phyloP scores from a whole-genome alignment of 1,140 invertebrate genomes.

The Tetramorium simillimum region DNA sequence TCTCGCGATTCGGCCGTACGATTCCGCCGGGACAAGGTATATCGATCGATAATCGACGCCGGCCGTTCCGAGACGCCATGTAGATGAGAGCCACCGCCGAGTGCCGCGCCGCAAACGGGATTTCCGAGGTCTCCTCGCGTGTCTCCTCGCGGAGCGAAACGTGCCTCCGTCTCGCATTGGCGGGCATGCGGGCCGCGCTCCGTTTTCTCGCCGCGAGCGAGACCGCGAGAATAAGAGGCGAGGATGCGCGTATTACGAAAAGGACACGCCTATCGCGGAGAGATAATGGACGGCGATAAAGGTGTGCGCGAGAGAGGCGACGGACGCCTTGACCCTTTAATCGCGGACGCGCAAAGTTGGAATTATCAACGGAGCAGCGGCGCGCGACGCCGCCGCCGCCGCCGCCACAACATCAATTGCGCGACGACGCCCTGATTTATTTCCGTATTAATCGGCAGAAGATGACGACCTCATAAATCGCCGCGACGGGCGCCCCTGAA shows the following conservation, averaged over 20 bases:
- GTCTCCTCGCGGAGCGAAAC: slow-evolving; percentile 51
- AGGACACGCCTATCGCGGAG: slow-evolving; percentile 15
- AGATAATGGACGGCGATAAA: slow-evolving; percentile 19
- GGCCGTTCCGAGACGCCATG: not conserved
- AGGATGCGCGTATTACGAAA: slow-evolving; percentile 46
- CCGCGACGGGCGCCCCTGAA: not conserved
- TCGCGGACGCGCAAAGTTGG: not conserved
- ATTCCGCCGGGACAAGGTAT: not conserved
- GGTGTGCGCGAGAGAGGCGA: not conserved
- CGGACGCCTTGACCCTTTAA: slow-evolving; percentile 14
- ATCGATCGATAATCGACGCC: not conserved
- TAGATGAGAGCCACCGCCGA: not conserved
- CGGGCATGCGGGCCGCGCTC: slow-evolving; percentile 76
- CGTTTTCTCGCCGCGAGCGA: slow-evolving; percentile 73
- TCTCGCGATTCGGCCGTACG: not conserved
- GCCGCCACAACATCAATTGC: not conserved
- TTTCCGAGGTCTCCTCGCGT: slow-evolving; percentile 61
- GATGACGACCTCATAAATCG: not conserved
- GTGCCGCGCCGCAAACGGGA: slow-evolving; percentile 20
- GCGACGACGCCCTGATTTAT: not conserved
- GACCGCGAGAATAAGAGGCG: slow-evolving; percentile 66
- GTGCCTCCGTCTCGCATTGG: slow-evolving; percentile 68
- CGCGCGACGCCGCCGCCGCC: not conserved
- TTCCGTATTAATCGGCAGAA: not conserved
- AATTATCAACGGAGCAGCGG: not conserved